Evolutionary conservation across 2,888 invertebrate species (phyloP).

Genomic region (Andrena marginata): DNA sequence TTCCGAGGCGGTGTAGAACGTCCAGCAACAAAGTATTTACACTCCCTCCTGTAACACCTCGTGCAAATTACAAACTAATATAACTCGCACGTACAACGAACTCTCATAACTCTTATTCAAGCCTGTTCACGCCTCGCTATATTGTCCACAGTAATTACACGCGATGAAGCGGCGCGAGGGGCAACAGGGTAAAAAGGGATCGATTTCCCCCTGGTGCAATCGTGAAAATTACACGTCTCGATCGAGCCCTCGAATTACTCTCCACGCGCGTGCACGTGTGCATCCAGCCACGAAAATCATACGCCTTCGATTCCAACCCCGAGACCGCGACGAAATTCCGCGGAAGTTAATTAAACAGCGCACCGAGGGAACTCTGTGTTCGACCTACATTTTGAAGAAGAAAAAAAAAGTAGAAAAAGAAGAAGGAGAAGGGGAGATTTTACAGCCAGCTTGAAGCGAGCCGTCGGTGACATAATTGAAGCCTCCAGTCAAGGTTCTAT

Average conservation of each 20-base stretch:
- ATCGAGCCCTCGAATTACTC: constrained; percentile 58
- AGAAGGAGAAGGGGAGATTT: not conserved
- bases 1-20: not conserved
- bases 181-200: constrained; percentile 49
- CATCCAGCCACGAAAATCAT: constrained; percentile 49
- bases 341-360: constrained; percentile 29
- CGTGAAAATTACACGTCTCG: constrained; percentile 70
- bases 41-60: not conserved
- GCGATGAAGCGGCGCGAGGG: constrained; percentile 43
- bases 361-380: not conserved
- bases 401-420: not conserved
- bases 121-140: constrained; percentile 43
- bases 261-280: constrained; percentile 44
- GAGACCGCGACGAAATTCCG: constrained; percentile 6
- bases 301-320: constrained; percentile 15
- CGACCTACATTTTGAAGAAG: constrained; percentile 13
- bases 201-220: constrained; percentile 64
- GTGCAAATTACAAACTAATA: constrained; percentile 22
- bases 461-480: constrained; percentile 15
- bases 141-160: constrained; percentile 62
- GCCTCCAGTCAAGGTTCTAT: not conserved
- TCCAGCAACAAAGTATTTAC: constrained; percentile 3
- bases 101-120: constrained; percentile 42
- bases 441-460: not conserved
- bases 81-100: constrained; percentile 5